A percentile compares a stretch with the other conserved stretches of the same genome.
phyloP scores from a whole-genome alignment of 2,113 vertebrate species.

The Apteryx owenii region DNA sequence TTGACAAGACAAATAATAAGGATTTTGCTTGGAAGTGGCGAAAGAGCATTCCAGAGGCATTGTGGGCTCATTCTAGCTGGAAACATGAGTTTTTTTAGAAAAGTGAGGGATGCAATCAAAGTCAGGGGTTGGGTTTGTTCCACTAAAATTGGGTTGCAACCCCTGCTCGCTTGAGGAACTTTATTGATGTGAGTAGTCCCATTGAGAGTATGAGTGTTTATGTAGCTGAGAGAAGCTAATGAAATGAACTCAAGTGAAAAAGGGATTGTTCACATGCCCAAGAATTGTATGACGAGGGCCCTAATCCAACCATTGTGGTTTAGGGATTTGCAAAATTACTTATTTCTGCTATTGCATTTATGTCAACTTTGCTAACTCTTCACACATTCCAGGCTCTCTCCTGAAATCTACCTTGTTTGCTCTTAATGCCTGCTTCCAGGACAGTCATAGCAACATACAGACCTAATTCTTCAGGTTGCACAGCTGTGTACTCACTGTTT shows the following conservation, averaged over 20 bases:
- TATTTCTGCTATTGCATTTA: conserved; percentile 49
- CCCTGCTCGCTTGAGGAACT: conserved; percentile 33
- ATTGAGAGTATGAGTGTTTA: conserved; percentile 62
- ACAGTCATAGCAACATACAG: conserved; percentile 19
- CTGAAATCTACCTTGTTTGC: conserved; percentile 55
- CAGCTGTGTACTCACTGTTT: conserved; percentile 52
- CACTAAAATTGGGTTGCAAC: conserved; percentile 50
- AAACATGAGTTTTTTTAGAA: not conserved
- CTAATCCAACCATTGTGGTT: conserved; percentile 60
- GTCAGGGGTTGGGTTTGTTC: conserved; percentile 47
- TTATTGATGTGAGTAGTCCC: conserved; percentile 56
- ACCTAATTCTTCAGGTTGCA: conserved; percentile 34
- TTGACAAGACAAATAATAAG: conserved; percentile 48
- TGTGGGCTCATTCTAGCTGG: conserved; percentile 34
- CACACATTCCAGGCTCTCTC: conserved; percentile 48
- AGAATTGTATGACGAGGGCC: conserved; percentile 43
- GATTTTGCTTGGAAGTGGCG: conserved; percentile 15
- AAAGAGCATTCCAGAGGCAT: conserved; percentile 22
- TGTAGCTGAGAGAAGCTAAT: conserved; percentile 62
- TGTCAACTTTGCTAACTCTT: conserved; percentile 57
- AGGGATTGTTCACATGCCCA: conserved; percentile 60
- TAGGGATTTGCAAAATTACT: conserved; percentile 58
- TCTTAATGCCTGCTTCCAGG: conserved; percentile 45
- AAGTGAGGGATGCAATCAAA: conserved; percentile 48
- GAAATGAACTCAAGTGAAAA: conserved; percentile 68